phyloP scores from a whole-genome alignment of 1,140 invertebrate species.

The Rhizoglyphus robini region DNA sequence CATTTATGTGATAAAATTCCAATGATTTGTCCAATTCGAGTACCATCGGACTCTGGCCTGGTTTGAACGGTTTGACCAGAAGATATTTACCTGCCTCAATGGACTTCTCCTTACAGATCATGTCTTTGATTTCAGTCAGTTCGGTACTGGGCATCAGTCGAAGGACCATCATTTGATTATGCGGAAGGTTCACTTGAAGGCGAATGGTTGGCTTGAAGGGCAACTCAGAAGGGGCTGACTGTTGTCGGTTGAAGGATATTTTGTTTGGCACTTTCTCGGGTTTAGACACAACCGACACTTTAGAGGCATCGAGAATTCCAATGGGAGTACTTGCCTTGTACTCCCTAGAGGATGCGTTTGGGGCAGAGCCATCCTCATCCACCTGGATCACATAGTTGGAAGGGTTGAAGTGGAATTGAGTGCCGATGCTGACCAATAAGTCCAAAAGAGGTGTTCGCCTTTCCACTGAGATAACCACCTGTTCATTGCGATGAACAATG shows the following conservation, averaged over 20 bases:
- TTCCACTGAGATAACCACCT: constrained; percentile 16
- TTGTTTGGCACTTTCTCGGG: neutral
- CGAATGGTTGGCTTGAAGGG: constrained; percentile 48
- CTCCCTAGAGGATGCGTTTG: constrained; percentile 37
- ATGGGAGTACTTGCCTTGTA: constrained; percentile 69
- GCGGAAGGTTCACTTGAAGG: constrained; percentile 63
- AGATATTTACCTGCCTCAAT: constrained; percentile 58
- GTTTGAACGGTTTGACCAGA: constrained; percentile 34
- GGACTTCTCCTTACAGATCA: constrained; percentile 65
- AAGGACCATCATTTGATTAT: constrained; percentile 62
- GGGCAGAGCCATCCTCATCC: constrained; percentile 35
- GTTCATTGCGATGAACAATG: constrained; percentile 39
- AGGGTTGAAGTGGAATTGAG: constrained; percentile 42
- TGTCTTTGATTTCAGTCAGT: constrained; percentile 49
- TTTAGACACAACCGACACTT: constrained; percentile 47
- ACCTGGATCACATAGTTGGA: constrained; percentile 34
- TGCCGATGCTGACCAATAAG: constrained; percentile 58
- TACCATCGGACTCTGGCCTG: constrained; percentile 14
- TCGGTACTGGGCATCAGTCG: constrained; percentile 51
- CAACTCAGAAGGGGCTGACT: neutral
- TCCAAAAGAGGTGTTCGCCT: constrained; percentile 63
- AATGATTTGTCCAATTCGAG: constrained; percentile 25
- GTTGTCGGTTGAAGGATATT: neutral
- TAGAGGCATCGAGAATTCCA: constrained; percentile 41
- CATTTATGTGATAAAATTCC: constrained; percentile 24